These are phyloP conservation scores for Digitonthophagus gazella DNA, from an alignment of 2,888 invertebrate species.

Conservation along the genomic window DNA sequence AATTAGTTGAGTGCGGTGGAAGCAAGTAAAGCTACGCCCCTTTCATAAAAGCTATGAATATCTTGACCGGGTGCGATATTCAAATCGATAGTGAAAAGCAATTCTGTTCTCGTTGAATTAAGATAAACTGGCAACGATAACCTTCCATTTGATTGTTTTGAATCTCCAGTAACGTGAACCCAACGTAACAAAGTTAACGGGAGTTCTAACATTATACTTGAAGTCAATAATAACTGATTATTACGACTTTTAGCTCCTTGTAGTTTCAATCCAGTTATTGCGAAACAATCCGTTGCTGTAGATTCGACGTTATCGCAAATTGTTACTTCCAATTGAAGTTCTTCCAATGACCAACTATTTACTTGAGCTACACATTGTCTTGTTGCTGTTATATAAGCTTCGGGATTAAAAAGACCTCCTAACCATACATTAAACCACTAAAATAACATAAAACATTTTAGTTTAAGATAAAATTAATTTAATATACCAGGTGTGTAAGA, in stretches of 20 bases:
- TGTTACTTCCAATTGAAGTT: constrained; percentile 81
- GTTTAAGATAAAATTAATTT: too few species aligned
- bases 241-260: constrained; percentile 95
- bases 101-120: constrained; percentile 92
- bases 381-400: constrained; percentile 98
- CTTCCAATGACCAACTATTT: constrained; percentile 96
- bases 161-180: constrained; percentile 56
- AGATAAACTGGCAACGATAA: constrained; percentile 94
- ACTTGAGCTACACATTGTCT: constrained; percentile 97
- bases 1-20: constrained; percentile 85
- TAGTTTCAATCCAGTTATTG: constrained; percentile 73
- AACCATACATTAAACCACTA: constrained; percentile 94
- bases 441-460: constrained; percentile 37
- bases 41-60: constrained; percentile 95
- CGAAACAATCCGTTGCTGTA: constrained; percentile 51
- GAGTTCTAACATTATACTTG: constrained; percentile 93
- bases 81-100: constrained; percentile 93
- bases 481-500: too few species aligned
- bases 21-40: constrained; percentile 95
- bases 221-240: constrained; percentile 85
- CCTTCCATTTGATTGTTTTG: constrained; percentile 58
- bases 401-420: constrained; percentile 96
- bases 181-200: constrained; percentile 87
- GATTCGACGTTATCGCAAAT: constrained; percentile 59
- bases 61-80: constrained; percentile 88